These are phyloP conservation scores for Diadema setosum DNA, from an alignment of 35 echinoderm and acorn worm genomes.

Conservation along the genomic window DNA sequence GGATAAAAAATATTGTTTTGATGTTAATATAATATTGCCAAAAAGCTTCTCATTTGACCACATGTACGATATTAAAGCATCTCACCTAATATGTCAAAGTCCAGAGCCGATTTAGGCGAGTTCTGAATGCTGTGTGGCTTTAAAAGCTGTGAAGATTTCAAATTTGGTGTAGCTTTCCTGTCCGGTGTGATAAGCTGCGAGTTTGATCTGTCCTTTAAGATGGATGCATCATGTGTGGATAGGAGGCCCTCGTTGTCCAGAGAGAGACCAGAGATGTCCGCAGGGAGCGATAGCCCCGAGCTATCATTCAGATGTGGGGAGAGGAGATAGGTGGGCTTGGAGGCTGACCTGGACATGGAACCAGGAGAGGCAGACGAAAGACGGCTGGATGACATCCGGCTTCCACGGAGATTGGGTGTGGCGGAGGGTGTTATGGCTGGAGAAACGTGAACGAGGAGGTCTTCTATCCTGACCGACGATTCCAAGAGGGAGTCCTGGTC, in stretches of 20 bases:
- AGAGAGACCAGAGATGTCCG: neutral
- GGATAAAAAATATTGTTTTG: too few species aligned
- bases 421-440: slow-evolving; percentile 59
- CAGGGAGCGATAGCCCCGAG: neutral
- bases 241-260: neutral
- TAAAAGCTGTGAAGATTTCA: too few species aligned
- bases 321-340: neutral
- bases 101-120: neutral
- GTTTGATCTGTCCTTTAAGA: neutral
- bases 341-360: neutral
- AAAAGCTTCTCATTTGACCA: too few species aligned
- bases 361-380: neutral
- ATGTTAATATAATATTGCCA: too few species aligned
- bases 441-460: slow-evolving; percentile 67
- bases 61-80: too few species aligned
- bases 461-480: slow-evolving; percentile 30
- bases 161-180: too few species aligned
- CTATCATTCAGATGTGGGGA: neutral
- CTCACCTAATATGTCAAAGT: neutral
- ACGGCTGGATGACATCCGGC: neutral
- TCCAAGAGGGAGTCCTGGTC: neutral
- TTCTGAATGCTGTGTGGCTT: too few species aligned
- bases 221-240: neutral
- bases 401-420: slow-evolving; percentile 48
- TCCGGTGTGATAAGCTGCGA: neutral